Percentiles rank a stretch among this genome's conserved stretches.
phyloP scores from a whole-genome alignment of 2,113 vertebrate species.

The Pionites leucogaster region DNA sequence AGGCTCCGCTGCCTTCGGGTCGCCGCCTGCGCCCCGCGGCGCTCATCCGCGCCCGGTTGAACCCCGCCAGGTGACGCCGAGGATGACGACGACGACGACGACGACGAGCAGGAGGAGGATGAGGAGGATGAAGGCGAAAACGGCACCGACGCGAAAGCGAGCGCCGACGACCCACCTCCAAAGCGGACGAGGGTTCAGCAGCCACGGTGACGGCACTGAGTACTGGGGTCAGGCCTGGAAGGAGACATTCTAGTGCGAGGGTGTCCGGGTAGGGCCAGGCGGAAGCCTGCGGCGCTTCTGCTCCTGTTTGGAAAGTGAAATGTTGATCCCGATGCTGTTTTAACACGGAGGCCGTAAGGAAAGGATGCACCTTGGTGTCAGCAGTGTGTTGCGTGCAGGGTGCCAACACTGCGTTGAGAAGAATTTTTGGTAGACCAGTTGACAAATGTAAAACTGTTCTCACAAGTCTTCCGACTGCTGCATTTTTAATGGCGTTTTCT shows the following conservation, averaged over 20 bases:
- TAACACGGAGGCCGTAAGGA: not conserved
- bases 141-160: not conserved
- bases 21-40: not conserved
- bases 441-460: not conserved
- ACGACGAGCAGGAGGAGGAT: not conserved
- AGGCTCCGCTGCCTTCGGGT: too few species aligned
- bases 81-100: not conserved
- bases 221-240: not conserved
- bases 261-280: not conserved
- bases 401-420: accelerated
- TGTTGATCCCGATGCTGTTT: accelerated
- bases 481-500: not conserved
- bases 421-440: not conserved
- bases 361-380: not conserved
- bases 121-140: conserved; percentile 60
- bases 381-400: not conserved
- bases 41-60: not conserved
- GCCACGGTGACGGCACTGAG: not conserved
- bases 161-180: conserved; percentile 61
- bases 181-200: conserved; percentile 68
- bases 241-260: not conserved
- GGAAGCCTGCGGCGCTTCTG: not conserved
- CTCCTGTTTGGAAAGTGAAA: not conserved
- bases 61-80: not conserved
- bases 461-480: not conserved